Evolutionary conservation across 2,888 invertebrate species (phyloP).

Genomic region (Ectemnius cavifrons): DNA sequence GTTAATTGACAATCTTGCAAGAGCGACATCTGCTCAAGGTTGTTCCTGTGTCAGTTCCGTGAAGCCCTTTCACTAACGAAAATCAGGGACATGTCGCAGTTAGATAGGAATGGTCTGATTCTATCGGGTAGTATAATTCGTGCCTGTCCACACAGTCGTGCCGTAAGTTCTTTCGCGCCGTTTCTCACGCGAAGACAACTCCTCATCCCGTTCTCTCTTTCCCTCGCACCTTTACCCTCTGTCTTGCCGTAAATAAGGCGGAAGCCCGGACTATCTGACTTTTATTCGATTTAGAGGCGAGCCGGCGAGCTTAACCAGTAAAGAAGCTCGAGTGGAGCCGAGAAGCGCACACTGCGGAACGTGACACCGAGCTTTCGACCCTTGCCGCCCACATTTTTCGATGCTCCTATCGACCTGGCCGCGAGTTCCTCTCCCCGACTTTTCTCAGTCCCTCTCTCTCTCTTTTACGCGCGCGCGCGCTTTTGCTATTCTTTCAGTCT

Average conservation of each 20-base stretch:
- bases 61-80: not conserved
- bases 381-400: conserved; percentile 44
- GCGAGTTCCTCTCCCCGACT: not conserved
- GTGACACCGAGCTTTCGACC: conserved; percentile 46
- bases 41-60: not conserved
- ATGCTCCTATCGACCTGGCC: conserved; percentile 23
- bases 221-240: conserved; percentile 36
- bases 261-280: conserved; percentile 58
- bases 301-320: conserved; percentile 54
- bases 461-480: not conserved
- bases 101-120: conserved; percentile 34
- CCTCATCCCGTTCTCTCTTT: conserved; percentile 13
- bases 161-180: not conserved
- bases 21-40: not conserved
- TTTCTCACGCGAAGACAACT: not conserved
- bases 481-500: not conserved
- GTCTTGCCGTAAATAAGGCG: conserved; percentile 65
- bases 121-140: conserved; percentile 48
- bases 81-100: not conserved
- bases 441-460: conserved; percentile 5
- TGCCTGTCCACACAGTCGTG: conserved; percentile 13
- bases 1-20: not conserved
- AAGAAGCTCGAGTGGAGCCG: conserved; percentile 51
- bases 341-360: conserved; percentile 45
- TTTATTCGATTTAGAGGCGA: conserved; percentile 70